A percentile compares a stretch with the other conserved stretches of the same genome.
Conservation (phyloP, 2,113 vertebrate genomes). For the Myodes glareolus region DNA sequence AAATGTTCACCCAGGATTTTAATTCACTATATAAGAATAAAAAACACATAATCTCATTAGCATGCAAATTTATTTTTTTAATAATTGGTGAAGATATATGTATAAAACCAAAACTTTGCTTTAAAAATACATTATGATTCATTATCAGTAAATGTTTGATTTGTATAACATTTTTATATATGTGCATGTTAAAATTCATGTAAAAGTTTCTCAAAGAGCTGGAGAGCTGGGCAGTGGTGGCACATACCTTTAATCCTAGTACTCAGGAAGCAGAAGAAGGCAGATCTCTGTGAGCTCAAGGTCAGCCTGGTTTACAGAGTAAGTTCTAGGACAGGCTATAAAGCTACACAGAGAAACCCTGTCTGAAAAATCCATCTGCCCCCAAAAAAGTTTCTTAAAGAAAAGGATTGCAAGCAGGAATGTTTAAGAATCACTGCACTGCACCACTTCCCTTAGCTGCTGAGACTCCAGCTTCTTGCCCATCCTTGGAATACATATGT, state of each 20-base stretch:
- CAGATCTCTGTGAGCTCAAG: too few species aligned
- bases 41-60: not conserved
- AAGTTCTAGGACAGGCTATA: too few species aligned
- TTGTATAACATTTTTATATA: not conserved
- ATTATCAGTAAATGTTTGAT: not conserved
- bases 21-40: not conserved
- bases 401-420: not conserved
- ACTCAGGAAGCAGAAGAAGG: too few species aligned
- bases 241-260: too few species aligned
- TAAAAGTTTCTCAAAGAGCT: not conserved
- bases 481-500: not conserved
- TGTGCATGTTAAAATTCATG: not conserved
- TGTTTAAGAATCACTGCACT: not conserved
- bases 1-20: not conserved
- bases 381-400: not conserved
- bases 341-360: too few species aligned
- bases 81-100: not conserved
- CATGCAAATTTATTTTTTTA: not conserved
- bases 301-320: too few species aligned
- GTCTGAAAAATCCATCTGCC: too few species aligned
- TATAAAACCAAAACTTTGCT: not conserved
- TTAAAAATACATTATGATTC: not conserved
- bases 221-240: too few species aligned
- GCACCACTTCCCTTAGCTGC: too few species aligned
- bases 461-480: not conserved